These are phyloP conservation scores for Drosophila subpulchrella DNA, from an alignment of 1,140 invertebrate species.

Conservation along the genomic window DNA sequence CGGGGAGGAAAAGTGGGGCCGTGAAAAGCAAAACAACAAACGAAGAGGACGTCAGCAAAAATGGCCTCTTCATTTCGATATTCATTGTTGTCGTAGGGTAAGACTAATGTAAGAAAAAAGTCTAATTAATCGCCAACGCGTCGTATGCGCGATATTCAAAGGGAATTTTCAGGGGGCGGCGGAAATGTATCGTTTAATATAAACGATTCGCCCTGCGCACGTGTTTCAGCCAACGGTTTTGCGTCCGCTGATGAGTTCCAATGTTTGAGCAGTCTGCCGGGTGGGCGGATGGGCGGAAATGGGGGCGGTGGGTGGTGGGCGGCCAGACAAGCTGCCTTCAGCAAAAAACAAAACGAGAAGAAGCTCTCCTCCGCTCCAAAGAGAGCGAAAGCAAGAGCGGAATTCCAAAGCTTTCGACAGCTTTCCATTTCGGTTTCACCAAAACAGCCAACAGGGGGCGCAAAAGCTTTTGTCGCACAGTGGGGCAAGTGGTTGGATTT, in stretches of 20 bases:
- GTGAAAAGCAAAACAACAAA: conserved; percentile 15
- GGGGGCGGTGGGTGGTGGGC: background rate
- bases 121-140: conserved; percentile 64
- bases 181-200: conserved; percentile 12
- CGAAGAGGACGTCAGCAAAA: conserved; percentile 22
- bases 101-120: conserved; percentile 41
- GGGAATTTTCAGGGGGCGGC: background rate
- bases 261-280: conserved; percentile 19
- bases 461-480: conserved; percentile 32
- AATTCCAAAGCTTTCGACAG: conserved; percentile 27
- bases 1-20: conserved; percentile 1
- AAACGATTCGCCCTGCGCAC: conserved; percentile 34
- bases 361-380: background rate
- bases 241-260: conserved; percentile 11
- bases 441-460: conserved; percentile 42
- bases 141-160: conserved; percentile 22
- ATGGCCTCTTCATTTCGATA: conserved; percentile 37
- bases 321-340: conserved; percentile 66
- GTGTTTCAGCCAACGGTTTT: conserved; percentile 54
- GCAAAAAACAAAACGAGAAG: conserved; percentile 17
- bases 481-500: background rate
- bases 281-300: background rate
- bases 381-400: background rate
- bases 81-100: conserved; percentile 64
- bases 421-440: conserved; percentile 20